A percentile compares a stretch with the other conserved stretches of the same genome.
phyloP scores from a whole-genome alignment of 2,797 vertebrate species.

The Molossus alvarezi region DNA sequence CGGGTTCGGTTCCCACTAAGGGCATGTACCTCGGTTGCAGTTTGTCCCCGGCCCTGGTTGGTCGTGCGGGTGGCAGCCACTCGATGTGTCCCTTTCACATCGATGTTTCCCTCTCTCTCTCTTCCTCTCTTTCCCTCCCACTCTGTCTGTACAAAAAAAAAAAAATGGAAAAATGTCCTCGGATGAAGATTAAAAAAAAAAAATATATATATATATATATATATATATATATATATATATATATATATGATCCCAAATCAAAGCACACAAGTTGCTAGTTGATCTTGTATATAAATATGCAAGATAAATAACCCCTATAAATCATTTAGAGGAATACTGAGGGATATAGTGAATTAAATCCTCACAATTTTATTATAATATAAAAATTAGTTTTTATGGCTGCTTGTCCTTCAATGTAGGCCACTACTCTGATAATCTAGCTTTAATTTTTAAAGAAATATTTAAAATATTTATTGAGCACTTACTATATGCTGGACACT shows the following conservation, averaged over 20 bases:
- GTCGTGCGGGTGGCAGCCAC: too few species aligned
- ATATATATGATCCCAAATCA: background rate
- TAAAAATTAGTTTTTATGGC: background rate
- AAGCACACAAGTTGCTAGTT: background rate
- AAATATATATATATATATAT: too few species aligned
- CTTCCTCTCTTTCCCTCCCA: too few species aligned
- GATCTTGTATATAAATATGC: background rate
- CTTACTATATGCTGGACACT: background rate
- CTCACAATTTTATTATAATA: conserved; percentile 11
- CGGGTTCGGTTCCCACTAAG: too few species aligned
- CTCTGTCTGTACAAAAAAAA: too few species aligned
- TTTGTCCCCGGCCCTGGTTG: too few species aligned
- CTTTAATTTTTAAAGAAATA: conserved; percentile 23
- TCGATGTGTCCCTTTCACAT: too few species aligned
- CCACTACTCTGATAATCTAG: background rate
- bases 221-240: too few species aligned
- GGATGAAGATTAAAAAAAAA: too few species aligned
- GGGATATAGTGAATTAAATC: background rate
- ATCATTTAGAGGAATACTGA: background rate
- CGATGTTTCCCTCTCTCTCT: too few species aligned
- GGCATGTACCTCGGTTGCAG: too few species aligned
- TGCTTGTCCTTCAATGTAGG: background rate
- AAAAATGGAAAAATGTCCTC: too few species aligned
- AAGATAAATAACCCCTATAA: conserved; percentile 29
- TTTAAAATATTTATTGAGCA: conserved; percentile 49